phyloP scores from a whole-genome alignment of 2,888 invertebrate species.

The Caenorhabditis macrosperma region DNA sequence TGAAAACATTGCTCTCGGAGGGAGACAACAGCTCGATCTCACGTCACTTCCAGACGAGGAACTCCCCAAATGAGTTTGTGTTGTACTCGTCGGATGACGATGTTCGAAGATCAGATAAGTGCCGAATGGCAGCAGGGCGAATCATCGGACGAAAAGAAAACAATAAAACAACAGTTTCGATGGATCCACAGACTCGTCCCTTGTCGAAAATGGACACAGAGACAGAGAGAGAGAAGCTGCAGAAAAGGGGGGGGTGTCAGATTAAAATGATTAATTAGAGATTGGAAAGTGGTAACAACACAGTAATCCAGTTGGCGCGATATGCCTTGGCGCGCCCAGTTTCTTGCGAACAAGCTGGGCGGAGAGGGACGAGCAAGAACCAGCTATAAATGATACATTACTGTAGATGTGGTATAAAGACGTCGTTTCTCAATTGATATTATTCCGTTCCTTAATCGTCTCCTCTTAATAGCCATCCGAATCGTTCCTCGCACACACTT shows the following conservation, averaged over 20 bases:
- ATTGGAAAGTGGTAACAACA: conserved; percentile 64
- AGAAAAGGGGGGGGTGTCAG: conserved; percentile 55
- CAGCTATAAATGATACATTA: conserved; percentile 64
- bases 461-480: conserved; percentile 16
- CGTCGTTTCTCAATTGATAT: conserved; percentile 47
- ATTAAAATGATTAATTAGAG: conserved; percentile 65
- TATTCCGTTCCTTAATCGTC: conserved; percentile 49
- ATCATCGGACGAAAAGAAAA: conserved; percentile 48
- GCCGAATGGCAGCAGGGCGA: conserved; percentile 43
- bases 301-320: conserved; percentile 60
- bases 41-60: conserved; percentile 43
- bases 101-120: conserved; percentile 48
- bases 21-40: neutral
- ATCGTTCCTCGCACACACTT: conserved; percentile 33
- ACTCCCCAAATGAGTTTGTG: conserved; percentile 28
- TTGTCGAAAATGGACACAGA: neutral
- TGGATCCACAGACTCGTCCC: conserved; percentile 19
- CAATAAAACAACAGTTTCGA: conserved; percentile 12
- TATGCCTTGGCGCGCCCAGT: conserved; percentile 50
- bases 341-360: conserved; percentile 58
- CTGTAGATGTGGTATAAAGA: conserved; percentile 55
- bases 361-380: conserved; percentile 49
- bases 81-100: conserved; percentile 17
- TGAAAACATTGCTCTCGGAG: neutral
- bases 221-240: conserved; percentile 2